Percentiles rank a stretch among this genome's conserved stretches.
phyloP scores from a whole-genome alignment of 1,140 invertebrate genomes.

The Pseudomyrmex cubaensis region DNA sequence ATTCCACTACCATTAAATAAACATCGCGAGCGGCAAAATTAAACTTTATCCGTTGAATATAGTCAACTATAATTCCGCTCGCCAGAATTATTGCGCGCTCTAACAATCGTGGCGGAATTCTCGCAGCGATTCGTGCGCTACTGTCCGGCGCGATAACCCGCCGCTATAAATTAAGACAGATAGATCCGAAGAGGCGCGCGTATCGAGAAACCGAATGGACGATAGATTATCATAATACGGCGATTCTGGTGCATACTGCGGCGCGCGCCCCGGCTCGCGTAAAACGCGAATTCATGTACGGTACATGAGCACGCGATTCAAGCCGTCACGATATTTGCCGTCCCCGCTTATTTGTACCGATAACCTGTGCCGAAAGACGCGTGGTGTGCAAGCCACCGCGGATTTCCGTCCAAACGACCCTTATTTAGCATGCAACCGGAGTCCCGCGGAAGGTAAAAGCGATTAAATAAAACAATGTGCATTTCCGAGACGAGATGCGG shows the following conservation, averaged over 20 bases:
- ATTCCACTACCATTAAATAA: constrained; percentile 24
- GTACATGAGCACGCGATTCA: constrained; percentile 54
- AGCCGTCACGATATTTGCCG: constrained; percentile 43
- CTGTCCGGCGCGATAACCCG: constrained; percentile 46
- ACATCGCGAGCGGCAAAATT: constrained; percentile 6
- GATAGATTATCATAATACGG: constrained; percentile 77
- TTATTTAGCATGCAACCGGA: constrained; percentile 18
- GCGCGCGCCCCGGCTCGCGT: constrained; percentile 7
- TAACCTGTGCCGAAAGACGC: neutral
- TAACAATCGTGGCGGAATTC: constrained; percentile 35
- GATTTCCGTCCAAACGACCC: neutral
- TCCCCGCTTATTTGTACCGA: constrained; percentile 44
- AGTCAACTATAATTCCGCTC: constrained; percentile 1
- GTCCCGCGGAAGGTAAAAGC: constrained; percentile 14
- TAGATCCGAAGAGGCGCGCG: constrained; percentile 57
- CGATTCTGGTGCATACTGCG: constrained; percentile 71
- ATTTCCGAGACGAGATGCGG: neutral
- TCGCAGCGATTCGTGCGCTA: constrained; percentile 23
- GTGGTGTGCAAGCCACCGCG: neutral
- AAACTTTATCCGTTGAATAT: constrained; percentile 10
- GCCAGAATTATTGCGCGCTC: constrained; percentile 18
- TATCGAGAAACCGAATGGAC: constrained; percentile 64
- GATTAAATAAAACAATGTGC: constrained; percentile 17
- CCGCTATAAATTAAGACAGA: constrained; percentile 61
- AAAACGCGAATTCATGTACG: constrained; percentile 63